phyloP scores from a whole-genome alignment of 2,888 invertebrate genomes.

The Thecocarcelia acutangulata region DNA sequence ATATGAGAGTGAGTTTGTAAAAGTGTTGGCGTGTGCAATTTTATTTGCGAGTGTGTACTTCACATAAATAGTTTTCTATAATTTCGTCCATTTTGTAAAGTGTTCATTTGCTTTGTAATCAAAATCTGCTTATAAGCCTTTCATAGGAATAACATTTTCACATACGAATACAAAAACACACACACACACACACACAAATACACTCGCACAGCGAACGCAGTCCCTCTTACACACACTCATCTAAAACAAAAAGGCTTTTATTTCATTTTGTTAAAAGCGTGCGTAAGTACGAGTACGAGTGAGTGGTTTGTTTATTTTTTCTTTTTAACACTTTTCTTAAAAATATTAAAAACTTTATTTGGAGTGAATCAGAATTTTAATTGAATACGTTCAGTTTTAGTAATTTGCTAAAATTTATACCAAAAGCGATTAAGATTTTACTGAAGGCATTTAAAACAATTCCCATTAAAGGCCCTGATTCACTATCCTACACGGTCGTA shows the following conservation, averaged over 20 bases:
- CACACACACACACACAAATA: neutral
- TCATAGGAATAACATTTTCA: slow-evolving; percentile 30
- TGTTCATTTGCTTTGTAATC: slow-evolving; percentile 67
- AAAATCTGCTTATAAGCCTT: slow-evolving; percentile 65
- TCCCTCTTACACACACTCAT: neutral
- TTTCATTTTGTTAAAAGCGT: neutral
- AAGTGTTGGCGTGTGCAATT: slow-evolving; percentile 31
- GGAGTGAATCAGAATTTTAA: neutral
- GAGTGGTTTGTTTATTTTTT: neutral
- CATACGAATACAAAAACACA: too few species aligned
- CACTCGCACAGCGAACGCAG: neutral
- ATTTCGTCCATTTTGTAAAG: slow-evolving; percentile 62
- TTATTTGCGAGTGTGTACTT: neutral
- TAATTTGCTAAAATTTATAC: too few species aligned
- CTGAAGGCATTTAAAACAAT: too few species aligned
- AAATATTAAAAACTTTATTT: neutral
- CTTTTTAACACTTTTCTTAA: neutral
- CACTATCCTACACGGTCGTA: too few species aligned
- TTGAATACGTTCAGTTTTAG: too few species aligned
- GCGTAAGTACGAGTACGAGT: neutral
- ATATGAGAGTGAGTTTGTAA: slow-evolving; percentile 33
- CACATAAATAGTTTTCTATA: slow-evolving; percentile 60
- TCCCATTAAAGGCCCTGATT: too few species aligned
- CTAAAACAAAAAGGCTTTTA: neutral
- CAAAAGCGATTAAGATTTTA: too few species aligned